Conservation (phyloP, 1,140 invertebrate species). For the Laodelphax striatellus region DNA sequence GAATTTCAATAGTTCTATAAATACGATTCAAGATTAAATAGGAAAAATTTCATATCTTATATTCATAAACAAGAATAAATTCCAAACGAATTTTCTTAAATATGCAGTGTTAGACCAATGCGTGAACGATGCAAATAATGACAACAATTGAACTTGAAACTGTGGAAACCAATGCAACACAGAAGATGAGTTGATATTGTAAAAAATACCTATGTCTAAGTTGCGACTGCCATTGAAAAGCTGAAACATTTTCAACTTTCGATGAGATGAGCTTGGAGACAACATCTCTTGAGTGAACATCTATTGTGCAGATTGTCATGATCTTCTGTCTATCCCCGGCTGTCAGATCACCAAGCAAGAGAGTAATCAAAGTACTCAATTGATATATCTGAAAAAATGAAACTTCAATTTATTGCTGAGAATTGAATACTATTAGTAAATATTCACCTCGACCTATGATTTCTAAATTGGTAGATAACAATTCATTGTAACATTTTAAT, state of each 20-base stretch:
- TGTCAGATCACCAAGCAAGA: conserved; percentile 68
- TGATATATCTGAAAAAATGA: conserved; percentile 45
- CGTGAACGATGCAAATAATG: too few relatives aligned
- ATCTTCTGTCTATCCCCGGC: conserved; percentile 83
- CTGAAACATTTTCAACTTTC: conserved; percentile 68
- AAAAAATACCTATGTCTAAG: conserved; percentile 57
- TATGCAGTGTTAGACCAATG: too few relatives aligned
- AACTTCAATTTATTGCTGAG: background rate
- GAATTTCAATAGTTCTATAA: too few relatives aligned
- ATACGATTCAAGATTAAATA: too few relatives aligned
- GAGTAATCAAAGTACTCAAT: conserved; percentile 64
- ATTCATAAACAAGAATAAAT: too few relatives aligned
- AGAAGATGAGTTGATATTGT: background rate
- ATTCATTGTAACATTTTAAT: too few relatives aligned
- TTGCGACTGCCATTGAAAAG: conserved; percentile 88
- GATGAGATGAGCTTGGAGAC: conserved; percentile 68
- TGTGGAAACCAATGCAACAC: background rate
- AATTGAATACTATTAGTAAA: too few relatives aligned
- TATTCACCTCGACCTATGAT: too few relatives aligned
- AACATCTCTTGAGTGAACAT: conserved; percentile 82
- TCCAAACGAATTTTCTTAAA: too few relatives aligned
- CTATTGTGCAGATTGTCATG: conserved; percentile 91
- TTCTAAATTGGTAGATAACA: too few relatives aligned
- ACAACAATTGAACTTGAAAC: too few relatives aligned
- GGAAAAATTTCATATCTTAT: too few relatives aligned